Conservation (phyloP, 2,888 invertebrate species). For the Pristionchus exspectatus region DNA sequence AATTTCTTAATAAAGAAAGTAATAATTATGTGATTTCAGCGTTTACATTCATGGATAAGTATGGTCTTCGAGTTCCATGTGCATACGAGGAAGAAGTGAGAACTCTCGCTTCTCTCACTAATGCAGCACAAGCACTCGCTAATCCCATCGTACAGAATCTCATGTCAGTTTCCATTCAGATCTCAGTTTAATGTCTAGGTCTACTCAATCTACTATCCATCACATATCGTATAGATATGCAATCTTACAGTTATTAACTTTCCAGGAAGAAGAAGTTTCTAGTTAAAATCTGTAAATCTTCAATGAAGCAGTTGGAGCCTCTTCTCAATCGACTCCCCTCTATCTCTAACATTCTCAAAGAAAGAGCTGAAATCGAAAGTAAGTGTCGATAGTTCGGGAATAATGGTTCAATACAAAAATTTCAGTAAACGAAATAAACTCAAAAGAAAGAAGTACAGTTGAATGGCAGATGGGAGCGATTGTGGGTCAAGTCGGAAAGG, state of each 20-base stretch:
- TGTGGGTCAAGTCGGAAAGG: slow-evolving; percentile 61
- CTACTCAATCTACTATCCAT: background rate
- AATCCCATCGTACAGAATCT: slow-evolving; percentile 31
- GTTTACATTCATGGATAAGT: slow-evolving; percentile 41
- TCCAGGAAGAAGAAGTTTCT: slow-evolving; percentile 59
- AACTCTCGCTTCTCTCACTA: slow-evolving; percentile 14
- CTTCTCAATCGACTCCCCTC: slow-evolving; percentile 54
- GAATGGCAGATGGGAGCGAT: slow-evolving; percentile 67
- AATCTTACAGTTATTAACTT: background rate
- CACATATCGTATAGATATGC: background rate
- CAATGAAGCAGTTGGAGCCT: slow-evolving; percentile 60
- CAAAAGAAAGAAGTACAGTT: slow-evolving; percentile 57
- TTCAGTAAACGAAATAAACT: slow-evolving; percentile 58
- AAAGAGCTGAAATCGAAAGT: slow-evolving; percentile 60
- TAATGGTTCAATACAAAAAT: background rate
- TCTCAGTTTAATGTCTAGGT: background rate
- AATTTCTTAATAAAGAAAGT: too few species aligned
- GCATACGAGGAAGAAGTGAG: slow-evolving; percentile 53
- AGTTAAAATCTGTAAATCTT: slow-evolving; percentile 60
- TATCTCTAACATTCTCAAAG: slow-evolving; percentile 58
- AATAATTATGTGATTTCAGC: background rate
- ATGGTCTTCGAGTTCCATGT: slow-evolving; percentile 42
- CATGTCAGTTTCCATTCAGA: background rate
- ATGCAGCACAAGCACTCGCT: slow-evolving; percentile 12
- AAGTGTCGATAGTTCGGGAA: slow-evolving; percentile 2